phyloP scores from a whole-genome alignment of 2,113 vertebrate genomes.

The Spea bombifrons region DNA sequence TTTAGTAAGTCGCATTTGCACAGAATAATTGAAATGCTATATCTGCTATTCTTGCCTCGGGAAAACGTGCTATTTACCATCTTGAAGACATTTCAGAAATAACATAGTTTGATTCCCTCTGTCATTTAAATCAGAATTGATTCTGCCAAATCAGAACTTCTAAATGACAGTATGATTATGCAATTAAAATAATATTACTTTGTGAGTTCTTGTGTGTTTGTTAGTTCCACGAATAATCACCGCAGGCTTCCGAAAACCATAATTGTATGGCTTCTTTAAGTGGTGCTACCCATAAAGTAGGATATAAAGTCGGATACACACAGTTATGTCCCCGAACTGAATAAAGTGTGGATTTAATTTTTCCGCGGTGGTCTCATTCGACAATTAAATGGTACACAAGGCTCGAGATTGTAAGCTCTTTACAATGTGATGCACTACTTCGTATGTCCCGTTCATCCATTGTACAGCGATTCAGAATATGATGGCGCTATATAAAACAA shows the following conservation, averaged over 20 bases:
- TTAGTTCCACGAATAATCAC: slow-evolving; percentile 1
- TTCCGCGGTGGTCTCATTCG: too few species aligned
- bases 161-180: slow-evolving; percentile 8
- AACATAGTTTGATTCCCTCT: not conserved
- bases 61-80: slow-evolving; percentile 7
- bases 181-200: slow-evolving; percentile 16
- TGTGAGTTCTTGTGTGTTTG: not conserved
- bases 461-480: too few species aligned
- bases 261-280: not conserved
- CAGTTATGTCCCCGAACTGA: not conserved
- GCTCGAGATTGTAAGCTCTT: too few species aligned
- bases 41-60: not conserved
- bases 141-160: slow-evolving; percentile 16
- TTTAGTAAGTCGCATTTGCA: not conserved
- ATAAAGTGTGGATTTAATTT: not conserved
- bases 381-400: too few species aligned
- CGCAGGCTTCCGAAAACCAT: not conserved
- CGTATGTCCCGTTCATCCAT: too few species aligned
- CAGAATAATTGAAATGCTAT: not conserved
- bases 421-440: too few species aligned
- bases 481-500: too few species aligned
- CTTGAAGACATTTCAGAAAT: slow-evolving; percentile 9
- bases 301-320: not conserved
- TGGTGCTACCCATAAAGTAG: not conserved
- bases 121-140: slow-evolving; percentile 7